phyloP scores from a whole-genome alignment of 2,113 vertebrate genomes.

The Carassius gibelio region DNA sequence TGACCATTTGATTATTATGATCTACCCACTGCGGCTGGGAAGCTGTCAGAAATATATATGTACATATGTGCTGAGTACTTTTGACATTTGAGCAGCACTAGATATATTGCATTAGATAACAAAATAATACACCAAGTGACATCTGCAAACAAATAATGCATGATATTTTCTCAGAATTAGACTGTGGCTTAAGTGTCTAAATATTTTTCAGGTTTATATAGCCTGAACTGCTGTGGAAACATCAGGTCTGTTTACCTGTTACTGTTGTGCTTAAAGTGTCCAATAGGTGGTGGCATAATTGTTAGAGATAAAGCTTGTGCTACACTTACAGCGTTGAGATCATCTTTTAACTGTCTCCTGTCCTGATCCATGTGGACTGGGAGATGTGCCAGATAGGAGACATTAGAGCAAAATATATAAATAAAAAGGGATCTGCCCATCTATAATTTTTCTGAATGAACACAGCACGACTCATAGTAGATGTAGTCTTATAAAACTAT shows the following conservation, averaged over 20 bases:
- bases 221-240: neutral
- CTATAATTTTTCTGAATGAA: conserved; percentile 33
- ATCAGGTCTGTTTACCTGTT: neutral
- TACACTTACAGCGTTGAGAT: neutral
- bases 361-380: neutral
- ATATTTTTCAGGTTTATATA: neutral
- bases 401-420: conserved; percentile 27
- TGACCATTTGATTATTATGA: neutral
- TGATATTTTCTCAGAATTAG: neutral
- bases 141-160: neutral
- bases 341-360: conserved; percentile 19
- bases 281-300: conserved; percentile 49
- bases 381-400: neutral
- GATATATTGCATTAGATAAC: neutral
- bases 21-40: neutral
- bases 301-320: conserved; percentile 2
- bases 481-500: neutral
- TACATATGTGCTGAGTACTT: neutral
- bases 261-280: conserved; percentile 14
- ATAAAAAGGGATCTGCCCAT: conserved; percentile 12
- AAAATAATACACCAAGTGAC: neutral
- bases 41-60: neutral
- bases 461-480: neutral
- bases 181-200: neutral
- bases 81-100: neutral